Base-by-base conservation (phyloP, 2,888 invertebrate species). In the Stictocephala bisonia region DNA sequence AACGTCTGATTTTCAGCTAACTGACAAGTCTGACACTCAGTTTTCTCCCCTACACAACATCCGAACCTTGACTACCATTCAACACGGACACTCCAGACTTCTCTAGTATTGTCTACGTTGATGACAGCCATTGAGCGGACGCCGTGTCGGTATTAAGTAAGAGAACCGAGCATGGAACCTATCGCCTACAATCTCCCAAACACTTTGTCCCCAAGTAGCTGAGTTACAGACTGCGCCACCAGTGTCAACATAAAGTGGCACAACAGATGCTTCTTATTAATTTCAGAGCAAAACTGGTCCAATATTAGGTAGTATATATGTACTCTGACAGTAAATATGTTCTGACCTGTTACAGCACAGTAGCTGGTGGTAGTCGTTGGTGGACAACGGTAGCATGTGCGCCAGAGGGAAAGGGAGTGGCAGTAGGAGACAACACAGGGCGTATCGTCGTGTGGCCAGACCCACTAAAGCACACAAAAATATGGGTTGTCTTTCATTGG, bases 381-480 rank as follows among this genome's bases (percentile, higher is more conserved):
- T 86, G 78, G 41, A 92, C 90, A 0, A 90, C 89, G 77, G 85
- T 93, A 3, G 86, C 88, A 0, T 88, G 90, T 72, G 92, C 93
- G 84, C 91, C 92, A 0, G 84, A 83, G 20, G 89, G 91, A 72
- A 84, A 87, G 78, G 84, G 88, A 79, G 84, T 93, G 9, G 90
- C 92, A 1, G 90, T 90, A 0, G 93, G 93, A 9, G 90, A 92
- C 83, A 85, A 84, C 40, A 83, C 84, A 41, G 94, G 94, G 0
- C 85, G 88, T 72, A 86, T 93, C 18, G 80, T 88, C 18, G 80
- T 92, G 11, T 93, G 91, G 90, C 71, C 83, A 71, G 18, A 77
- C 75, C 77, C 79, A 81, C 27, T 74, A 67, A 67, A 24, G 24
- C 53, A 26, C 20, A 18, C 22, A 22, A 4, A 40, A 4, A 44